Base-by-base conservation (phyloP, 2,113 vertebrate genomes). In the Morone saxatilis region DNA sequence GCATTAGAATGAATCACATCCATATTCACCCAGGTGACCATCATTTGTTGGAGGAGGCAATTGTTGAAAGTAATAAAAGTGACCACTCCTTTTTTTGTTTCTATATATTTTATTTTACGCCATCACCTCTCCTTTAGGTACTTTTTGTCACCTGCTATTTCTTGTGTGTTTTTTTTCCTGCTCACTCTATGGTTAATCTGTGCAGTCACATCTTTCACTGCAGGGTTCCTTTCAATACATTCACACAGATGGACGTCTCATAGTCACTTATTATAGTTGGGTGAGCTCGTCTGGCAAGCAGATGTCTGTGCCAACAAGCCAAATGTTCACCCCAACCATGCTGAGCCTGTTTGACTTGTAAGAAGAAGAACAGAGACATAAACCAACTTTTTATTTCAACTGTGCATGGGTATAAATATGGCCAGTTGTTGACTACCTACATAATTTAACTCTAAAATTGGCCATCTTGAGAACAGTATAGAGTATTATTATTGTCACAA, bases 301-400 rank as follows among this genome's bases (percentile, higher is more conserved):
- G 81, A 81, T 85, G 85, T 78, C 87, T 36, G 48, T 78, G 56
- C 75, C 76, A 65, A 11, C 4, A 2, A 57, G 81, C 79, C 83
- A 65, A 68, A 25, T 51, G 31, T 54, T 51, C 53, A 48, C 62
- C 54, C 10, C 48, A 22, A 61, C 43, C 66, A 3, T 0, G 14
- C 40, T 31, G n/a, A 54, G 70, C 43, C 31, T n/a, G 20, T 76
- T 16, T 50, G n/a, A 50, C 25, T 54, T n/a, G 31, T 8, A 7
- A 14, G 20, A 36, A 53, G 31, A 41, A 53, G 31, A 41, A 25
- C 20, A 8, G 22, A 50, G 53, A 45, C 9, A 4, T 8, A 48
- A 25, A 72, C 43, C 47, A 40, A 43, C 20, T 25, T 61, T 43
- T 69, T 10, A 9, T 41, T 53, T 53, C 3, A 62, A 20, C 54